Evolutionary conservation across 2,113 vertebrate genomes (phyloP).

Genomic region (Acinonyx jubatus): DNA sequence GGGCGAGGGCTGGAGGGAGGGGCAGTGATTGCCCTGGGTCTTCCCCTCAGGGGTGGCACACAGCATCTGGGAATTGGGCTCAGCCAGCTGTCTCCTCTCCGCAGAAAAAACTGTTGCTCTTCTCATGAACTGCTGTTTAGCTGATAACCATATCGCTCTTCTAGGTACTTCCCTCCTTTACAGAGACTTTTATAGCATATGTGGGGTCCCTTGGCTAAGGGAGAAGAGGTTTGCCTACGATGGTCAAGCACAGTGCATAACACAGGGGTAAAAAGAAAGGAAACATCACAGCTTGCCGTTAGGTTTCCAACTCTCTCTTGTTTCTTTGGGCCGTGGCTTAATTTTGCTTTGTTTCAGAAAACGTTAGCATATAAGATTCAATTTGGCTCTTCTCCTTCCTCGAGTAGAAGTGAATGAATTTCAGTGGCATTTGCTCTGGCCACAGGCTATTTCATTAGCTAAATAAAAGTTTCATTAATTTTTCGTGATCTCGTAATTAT

Average conservation of each 20-base stretch:
- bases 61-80: accelerated
- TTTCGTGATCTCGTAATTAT: conserved; percentile 44
- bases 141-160: conserved; percentile 47
- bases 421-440: conserved; percentile 55
- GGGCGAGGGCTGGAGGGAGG: neutral
- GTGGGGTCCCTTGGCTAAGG: conserved; percentile 58
- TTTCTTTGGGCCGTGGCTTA: neutral
- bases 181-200: neutral
- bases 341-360: conserved; percentile 52
- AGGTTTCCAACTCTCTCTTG: neutral
- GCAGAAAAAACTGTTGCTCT: conserved; percentile 67
- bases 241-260: neutral
- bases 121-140: conserved; percentile 23
- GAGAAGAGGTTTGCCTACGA: conserved; percentile 40
- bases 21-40: neutral
- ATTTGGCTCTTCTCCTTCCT: neutral
- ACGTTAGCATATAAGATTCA: conserved; percentile 27
- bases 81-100: conserved; percentile 51
- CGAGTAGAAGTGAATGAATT: conserved; percentile 67
- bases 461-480: conserved; percentile 64
- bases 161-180: conserved; percentile 26
- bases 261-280: neutral
- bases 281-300: neutral
- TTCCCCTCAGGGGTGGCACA: neutral
- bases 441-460: conserved; percentile 62